Conservation (phyloP, 2,113 vertebrate genomes). For the Blennius ocellaris region DNA sequence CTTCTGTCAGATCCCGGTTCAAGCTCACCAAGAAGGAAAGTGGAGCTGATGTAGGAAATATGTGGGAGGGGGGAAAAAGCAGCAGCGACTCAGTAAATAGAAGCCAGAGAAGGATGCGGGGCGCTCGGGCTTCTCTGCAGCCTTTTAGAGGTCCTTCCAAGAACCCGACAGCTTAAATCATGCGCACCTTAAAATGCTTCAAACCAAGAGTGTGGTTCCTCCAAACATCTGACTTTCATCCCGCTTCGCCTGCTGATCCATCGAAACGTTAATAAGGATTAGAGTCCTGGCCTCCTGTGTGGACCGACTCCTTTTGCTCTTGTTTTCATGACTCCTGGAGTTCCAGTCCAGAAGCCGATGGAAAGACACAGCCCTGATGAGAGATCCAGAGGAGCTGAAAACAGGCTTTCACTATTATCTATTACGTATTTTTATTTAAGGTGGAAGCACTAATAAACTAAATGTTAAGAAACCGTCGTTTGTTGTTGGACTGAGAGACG, state of each 20-base stretch:
- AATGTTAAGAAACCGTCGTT: too few species aligned
- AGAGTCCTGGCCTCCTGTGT: slow-evolving; percentile 48
- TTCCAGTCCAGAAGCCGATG: too few species aligned
- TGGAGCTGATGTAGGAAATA: slow-evolving; percentile 28
- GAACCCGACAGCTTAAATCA: slow-evolving; percentile 61
- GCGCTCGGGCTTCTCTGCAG: not conserved
- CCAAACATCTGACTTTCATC: slow-evolving; percentile 68
- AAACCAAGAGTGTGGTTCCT: slow-evolving; percentile 43
- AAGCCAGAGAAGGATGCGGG: slow-evolving; percentile 40
- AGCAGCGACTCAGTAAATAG: slow-evolving; percentile 37
- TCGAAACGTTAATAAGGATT: slow-evolving; percentile 59
- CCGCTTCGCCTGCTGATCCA: slow-evolving; percentile 42
- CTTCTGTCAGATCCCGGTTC: slow-evolving; percentile 38
- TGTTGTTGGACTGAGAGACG: too few species aligned
- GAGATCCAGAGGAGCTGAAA: too few species aligned
- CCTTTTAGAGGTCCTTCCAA: slow-evolving; percentile 52
- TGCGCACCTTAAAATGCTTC: slow-evolving; percentile 52
- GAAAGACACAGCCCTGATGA: too few species aligned
- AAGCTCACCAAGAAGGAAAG: slow-evolving; percentile 16
- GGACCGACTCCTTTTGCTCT: slow-evolving; percentile 38
- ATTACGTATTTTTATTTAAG: too few species aligned
- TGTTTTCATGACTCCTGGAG: slow-evolving; percentile 14
- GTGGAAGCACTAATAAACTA: too few species aligned
- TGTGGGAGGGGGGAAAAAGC: slow-evolving; percentile 24
- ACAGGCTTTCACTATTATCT: too few species aligned